Conservation (phyloP, 2,888 invertebrate genomes). For the Sarcophaga carnaria region DNA sequence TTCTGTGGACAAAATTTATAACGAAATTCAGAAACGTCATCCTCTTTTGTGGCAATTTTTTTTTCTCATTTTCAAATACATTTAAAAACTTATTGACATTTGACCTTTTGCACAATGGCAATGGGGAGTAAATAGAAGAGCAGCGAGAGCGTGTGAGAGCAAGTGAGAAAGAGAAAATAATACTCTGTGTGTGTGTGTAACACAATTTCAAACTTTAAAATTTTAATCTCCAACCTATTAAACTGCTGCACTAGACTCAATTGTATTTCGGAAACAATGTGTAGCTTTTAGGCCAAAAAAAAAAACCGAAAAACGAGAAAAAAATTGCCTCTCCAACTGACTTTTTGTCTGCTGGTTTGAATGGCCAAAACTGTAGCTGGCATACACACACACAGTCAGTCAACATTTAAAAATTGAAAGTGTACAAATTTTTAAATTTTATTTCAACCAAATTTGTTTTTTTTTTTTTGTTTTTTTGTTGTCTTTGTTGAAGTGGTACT, state of each 20-base stretch:
- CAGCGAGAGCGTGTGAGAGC: background rate
- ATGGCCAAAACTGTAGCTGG: slow-evolving; percentile 40
- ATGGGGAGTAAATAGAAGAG: slow-evolving; percentile 48
- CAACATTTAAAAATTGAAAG: slow-evolving; percentile 68
- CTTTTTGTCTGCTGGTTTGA: background rate
- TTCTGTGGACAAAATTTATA: slow-evolving; percentile 40
- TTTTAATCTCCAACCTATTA: slow-evolving; percentile 63
- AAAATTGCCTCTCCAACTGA: background rate
- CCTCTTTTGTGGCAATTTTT: slow-evolving; percentile 30
- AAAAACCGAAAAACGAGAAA: background rate
- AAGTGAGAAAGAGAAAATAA: slow-evolving; percentile 11
- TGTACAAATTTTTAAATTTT: slow-evolving; percentile 58
- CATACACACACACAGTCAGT: background rate
- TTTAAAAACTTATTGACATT: slow-evolving; percentile 63
- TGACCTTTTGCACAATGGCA: slow-evolving; percentile 69
- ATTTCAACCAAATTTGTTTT: background rate
- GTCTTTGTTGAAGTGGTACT: background rate
- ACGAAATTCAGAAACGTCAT: slow-evolving; percentile 54
- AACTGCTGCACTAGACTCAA: slow-evolving; percentile 55
- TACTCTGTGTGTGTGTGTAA: background rate
- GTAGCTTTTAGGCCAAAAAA: background rate
- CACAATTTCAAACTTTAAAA: slow-evolving; percentile 29
- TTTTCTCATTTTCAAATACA: slow-evolving; percentile 3
- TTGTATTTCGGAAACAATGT: slow-evolving; percentile 25
- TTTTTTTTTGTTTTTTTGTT: slow-evolving; percentile 9